Conservation (phyloP, 2,888 invertebrate genomes). For the Dioctria rufipes region DNA sequence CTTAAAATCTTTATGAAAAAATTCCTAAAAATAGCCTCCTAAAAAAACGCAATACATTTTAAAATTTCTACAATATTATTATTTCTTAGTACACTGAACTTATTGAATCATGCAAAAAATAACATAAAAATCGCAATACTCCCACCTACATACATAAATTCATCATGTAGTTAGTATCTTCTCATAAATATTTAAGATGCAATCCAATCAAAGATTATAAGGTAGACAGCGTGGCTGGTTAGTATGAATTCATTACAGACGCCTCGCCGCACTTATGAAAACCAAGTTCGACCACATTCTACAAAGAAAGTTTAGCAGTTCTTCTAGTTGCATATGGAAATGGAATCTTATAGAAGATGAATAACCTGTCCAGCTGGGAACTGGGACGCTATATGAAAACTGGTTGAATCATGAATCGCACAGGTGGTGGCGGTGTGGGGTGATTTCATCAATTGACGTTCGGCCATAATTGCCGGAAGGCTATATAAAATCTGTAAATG, state of each 20-base stretch:
- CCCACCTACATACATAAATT: no score
- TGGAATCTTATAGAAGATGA: constrained; percentile 16
- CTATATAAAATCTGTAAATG: constrained; percentile 30
- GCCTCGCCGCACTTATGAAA: constrained; percentile 40
- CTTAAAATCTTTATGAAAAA: no score
- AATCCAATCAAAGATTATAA: no score
- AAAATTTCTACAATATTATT: no score
- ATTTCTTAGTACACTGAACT: no score
- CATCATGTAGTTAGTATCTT: no score
- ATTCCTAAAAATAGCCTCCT: no score
- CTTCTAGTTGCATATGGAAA: not conserved
- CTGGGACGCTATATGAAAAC: constrained; percentile 26
- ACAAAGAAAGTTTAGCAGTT: constrained; percentile 53
- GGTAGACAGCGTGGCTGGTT: not conserved
- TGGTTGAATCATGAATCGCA: not conserved
- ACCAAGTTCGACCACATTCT: constrained; percentile 56
- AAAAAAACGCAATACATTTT: no score
- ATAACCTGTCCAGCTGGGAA: constrained; percentile 39
- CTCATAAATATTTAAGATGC: no score
- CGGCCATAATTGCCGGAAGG: constrained; percentile 39
- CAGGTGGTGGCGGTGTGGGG: constrained; percentile 1
- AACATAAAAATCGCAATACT: no score
- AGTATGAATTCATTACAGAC: not conserved
- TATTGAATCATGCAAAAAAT: no score
- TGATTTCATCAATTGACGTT: constrained; percentile 10